Base-by-base conservation (phyloP, 2,797 vertebrate genomes). In the Rhabdomys pumilio region DNA sequence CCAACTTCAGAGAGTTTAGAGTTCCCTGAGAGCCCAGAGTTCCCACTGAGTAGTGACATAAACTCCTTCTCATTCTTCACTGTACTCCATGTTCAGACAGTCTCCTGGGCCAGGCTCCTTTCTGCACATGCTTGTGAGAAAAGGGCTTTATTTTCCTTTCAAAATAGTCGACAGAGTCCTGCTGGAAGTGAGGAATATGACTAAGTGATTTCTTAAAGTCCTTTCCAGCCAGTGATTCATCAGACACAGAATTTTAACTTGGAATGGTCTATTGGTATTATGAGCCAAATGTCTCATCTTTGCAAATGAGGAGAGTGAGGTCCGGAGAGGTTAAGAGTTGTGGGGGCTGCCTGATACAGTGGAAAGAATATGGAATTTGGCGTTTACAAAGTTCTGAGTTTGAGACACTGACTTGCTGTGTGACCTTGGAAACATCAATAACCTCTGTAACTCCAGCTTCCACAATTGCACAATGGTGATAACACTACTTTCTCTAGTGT, bases 221-320 rank as follows among this genome's bases (percentile, higher is more conserved):
- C 61, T 89, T 96, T 97, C 96, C 98, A 97, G 94, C 89, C 65
- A 41, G 94, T 98, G 97, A 97, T 93, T 98, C 96, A 98, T 82
- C 89, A 96, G 96, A 97, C 90, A 67, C 10, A 96, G 90, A 95
- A 89, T 94, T 97, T 90, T 92, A 92, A 97, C 72, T 83, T 97
- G 96, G 97, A 98, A 94, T 69, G 61, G 92, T 88, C 86, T n/a
- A 4, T 80, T 53, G 7, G 7, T 20, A 63, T 90, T 93, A 44
- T 69, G 76, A 81, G 96, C 96, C 95, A 97, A 95, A 87, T 89
- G 93, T 97, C 95, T 97, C 89, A 73, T 93, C 96, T 95, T 95
- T 95, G 82, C 80, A 97, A 85, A 97, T n/a, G 84, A 95, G 72
- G 88, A 93, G 76, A 91, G 67, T 69, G 55, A 90, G 77, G 86